These are phyloP conservation scores for Eucriotettix oculatus DNA, from an alignment of 2,888 invertebrate species.

Conservation along the genomic window DNA sequence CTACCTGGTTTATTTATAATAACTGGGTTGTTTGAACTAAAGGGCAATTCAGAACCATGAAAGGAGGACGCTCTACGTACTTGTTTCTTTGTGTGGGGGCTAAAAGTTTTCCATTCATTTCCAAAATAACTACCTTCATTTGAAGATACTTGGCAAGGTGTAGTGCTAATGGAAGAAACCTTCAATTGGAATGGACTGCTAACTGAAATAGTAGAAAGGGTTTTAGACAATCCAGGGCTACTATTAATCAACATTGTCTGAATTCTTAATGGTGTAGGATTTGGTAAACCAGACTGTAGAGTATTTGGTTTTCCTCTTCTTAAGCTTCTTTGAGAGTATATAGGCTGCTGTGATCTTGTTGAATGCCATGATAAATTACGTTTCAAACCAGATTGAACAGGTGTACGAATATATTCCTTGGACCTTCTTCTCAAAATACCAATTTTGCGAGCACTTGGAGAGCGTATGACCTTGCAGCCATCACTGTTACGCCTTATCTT, in stretches of 20 bases:
- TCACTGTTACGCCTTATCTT: conserved; percentile 55
- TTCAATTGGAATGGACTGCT: not conserved
- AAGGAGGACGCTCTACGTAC: conserved; percentile 12
- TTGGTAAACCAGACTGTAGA: conserved; percentile 25
- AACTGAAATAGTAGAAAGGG: not conserved
- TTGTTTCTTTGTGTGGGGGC: conserved; percentile 11
- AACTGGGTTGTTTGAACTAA: not conserved
- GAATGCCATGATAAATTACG: too few species aligned
- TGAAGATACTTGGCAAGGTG: not conserved
- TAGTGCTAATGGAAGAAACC: not conserved
- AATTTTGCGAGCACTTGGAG: conserved; percentile 68
- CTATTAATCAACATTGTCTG: too few species aligned
- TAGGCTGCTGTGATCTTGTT: not conserved
- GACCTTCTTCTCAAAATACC: conserved; percentile 56
- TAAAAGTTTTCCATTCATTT: not conserved
- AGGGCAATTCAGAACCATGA: conserved; percentile 12
- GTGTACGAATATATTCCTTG: conserved; percentile 30
- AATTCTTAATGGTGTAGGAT: conserved; percentile 17
- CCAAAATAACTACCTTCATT: not conserved
- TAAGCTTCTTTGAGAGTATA: conserved; percentile 23
- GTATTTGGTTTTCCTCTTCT: conserved; percentile 35
- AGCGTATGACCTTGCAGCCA: conserved; percentile 51
- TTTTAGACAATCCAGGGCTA: not conserved
- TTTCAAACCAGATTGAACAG: not conserved
- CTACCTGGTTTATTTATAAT: conserved; percentile 8